Evolutionary conservation across 64 coral and sea anemone species (phyloP), one percentile per base, ranked within the genome.

Genomic region (Stichodactyla mertensii): DNA sequence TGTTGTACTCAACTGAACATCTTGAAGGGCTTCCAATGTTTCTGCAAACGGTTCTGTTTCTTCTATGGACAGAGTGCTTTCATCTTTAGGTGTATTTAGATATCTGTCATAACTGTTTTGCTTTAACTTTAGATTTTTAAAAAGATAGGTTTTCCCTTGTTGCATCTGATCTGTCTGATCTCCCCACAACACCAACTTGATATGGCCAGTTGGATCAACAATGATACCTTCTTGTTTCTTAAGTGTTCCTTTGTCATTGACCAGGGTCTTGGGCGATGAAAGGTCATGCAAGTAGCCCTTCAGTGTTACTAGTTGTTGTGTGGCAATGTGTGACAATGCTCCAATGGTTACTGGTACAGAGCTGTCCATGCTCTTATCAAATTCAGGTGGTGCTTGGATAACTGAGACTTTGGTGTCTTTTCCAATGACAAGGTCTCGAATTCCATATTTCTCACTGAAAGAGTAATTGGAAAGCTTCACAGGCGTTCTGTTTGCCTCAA

Each of bases 91-190:
- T 45, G 36, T 45, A 45, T 45, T 45, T 45, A 45, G 36, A 45
- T 45, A 45, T 45, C 3, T 45, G 36, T 45, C 36, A 45, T 54
- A 45, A 52, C 54, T 81, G 79, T 27, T 81, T 15, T 81, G 79
- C 54, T 81, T 81, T 51, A 81, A 7, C 54, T 45, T 81, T 52
- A 81, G 36, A 81, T 81, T 81, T 54, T 81, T 81, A 54, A 81
- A 81, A 81, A 81, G 16, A 45, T 45, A 52, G 45, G 23, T 52
- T 81, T 52, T 81, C 19, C 54, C 79, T 54, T 81, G 79, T 81
- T 81, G 45, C 45, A 52, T 19, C 36, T 23, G 31, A 16, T 23
- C 8, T 81, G 8, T 53, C 36, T 45, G 36, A 45, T 45, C 36
- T 45, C 1, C 36, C 36, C 36, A 45, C 36, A 45, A 45, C 36